Base-by-base conservation (phyloP, 2,113 vertebrate genomes). In the rat (Rattus norvegicus) region DNA sequence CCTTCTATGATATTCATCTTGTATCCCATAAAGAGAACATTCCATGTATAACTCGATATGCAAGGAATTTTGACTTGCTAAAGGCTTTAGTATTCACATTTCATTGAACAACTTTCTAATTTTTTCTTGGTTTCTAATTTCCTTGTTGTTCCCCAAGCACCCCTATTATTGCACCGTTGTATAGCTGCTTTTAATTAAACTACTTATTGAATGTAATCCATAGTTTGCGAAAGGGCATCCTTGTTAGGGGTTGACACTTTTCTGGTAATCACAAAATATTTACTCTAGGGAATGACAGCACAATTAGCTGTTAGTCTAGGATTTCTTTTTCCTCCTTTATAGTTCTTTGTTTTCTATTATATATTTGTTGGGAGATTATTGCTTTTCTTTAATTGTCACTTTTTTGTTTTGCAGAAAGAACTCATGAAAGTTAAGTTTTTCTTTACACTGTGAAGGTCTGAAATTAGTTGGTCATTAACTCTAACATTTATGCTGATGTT, bases 101-200 rank as follows among this genome's bases (percentile, higher is more conserved):
- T 90, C 75, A 59, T 88, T 59, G 26, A 92, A 56, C 14, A 92
- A 4, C 4, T 59, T 76, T 89, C 49, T 4, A 30, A 19, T 22
- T 52, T 95, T 93, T 59, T 30, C 28, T 2, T 16, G 8, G 16
- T 26, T 90, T 83, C 59, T 77, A 61, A 70, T 95, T 65, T 39
- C 12, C 20, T 76, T 77, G 49, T 8, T 5, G 73, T 96, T 94
- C n/a, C 28, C 63, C 47, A 47, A 47, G 56, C 28, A 93, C 22
- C 69, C 26, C 54, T 3, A 69, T 84, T 70, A 92, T 33, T 79
- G 33, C 26, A 69, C 26, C 5, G 3, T 77, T 92, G 52, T 17
- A 26, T 56, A 3, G 33, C 20, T 26, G 77, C 43, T 91, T 92
- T 94, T 72, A 84, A 84, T 93, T 90, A 90, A 95, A 77, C 13